Evolutionary conservation across 2,797 vertebrate species (phyloP).

Genomic region (Tokudaia muenninki): DNA sequence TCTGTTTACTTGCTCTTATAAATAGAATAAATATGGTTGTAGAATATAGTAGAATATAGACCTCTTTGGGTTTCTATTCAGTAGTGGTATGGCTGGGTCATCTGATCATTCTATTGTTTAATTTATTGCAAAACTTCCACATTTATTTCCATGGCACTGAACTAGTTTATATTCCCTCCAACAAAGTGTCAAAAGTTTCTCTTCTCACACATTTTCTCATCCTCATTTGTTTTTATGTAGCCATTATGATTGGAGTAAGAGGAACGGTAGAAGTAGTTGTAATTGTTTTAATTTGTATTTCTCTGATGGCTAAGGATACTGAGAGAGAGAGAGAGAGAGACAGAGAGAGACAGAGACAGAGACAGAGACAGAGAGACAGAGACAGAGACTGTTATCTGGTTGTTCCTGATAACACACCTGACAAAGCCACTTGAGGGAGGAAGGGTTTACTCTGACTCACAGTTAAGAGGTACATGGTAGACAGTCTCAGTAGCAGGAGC

Average conservation of each 20-base stretch:
- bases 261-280: background rate
- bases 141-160: background rate
- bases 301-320: background rate
- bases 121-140: background rate
- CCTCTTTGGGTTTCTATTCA: background rate
- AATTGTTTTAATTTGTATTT: background rate
- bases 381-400: no score
- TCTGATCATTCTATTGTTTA: background rate
- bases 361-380: no score
- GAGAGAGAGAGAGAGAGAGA: background rate
- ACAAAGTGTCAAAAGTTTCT: background rate
- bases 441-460: background rate
- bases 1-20: background rate
- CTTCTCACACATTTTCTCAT: background rate
- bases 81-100: background rate
- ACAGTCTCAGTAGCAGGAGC: background rate
- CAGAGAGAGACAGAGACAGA: no score
- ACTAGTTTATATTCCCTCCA: background rate
- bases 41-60: background rate
- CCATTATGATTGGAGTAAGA: background rate
- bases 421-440: background rate
- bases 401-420: background rate
- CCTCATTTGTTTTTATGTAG: background rate
- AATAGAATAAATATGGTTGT: background rate
- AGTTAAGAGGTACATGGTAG: background rate